These are phyloP conservation scores for Melanotaenia boesemani DNA, from an alignment of 2,797 vertebrate genomes.

Conservation along the genomic window DNA sequence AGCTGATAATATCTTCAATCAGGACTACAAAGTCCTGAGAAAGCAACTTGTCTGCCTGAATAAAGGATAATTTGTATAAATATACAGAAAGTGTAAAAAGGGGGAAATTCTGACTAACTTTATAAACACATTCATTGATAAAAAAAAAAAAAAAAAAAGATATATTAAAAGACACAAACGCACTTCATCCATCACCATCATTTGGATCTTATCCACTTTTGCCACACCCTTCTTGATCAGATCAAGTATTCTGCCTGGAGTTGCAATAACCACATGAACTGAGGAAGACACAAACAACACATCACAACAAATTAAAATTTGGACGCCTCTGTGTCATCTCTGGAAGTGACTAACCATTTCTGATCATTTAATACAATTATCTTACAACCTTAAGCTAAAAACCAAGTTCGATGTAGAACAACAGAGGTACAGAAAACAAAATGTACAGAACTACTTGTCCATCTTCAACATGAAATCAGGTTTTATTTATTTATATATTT, in stretches of 20 bases:
- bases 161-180: background rate
- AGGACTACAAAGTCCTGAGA: conserved; percentile 89
- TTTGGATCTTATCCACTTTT: conserved; percentile 85
- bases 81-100: background rate
- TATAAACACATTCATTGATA: background rate
- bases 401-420: no score
- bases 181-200: conserved; percentile 90
- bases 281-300: background rate
- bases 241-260: conserved; percentile 87
- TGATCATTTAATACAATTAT: background rate
- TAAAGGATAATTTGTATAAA: background rate
- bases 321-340: no score
- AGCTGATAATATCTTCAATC: conserved; percentile 88
- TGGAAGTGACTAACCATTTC: background rate
- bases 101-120: background rate
- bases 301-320: background rate
- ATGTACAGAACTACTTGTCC: background rate
- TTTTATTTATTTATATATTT: no score
- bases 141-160: background rate
- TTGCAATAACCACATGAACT: conserved; percentile 89
- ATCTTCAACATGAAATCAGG: background rate
- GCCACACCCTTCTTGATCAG: conserved; percentile 88
- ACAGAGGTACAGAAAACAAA: background rate
- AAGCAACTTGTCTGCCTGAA: conserved; percentile 87
- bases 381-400: background rate